These are phyloP conservation scores for Enteromius thamalakanensis DNA, from an alignment of 2,797 vertebrate species.

Conservation along the genomic window DNA sequence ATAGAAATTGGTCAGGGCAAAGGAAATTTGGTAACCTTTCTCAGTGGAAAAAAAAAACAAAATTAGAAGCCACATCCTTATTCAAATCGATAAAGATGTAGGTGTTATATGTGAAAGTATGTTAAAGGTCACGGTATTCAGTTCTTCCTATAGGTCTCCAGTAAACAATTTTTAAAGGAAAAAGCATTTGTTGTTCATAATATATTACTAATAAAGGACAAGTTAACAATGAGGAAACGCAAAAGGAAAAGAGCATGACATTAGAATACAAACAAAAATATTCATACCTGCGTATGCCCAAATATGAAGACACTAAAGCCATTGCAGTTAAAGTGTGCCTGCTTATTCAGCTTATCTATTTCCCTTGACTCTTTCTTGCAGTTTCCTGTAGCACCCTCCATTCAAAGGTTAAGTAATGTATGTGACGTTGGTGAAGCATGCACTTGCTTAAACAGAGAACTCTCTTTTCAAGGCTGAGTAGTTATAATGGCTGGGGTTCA, in stretches of 20 bases:
- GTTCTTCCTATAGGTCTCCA: not conserved
- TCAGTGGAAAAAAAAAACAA: not conserved
- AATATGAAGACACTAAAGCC: not conserved
- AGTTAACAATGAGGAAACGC: not conserved
- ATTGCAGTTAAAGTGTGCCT: not conserved
- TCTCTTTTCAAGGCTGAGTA: constrained; percentile 39
- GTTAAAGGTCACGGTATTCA: constrained; percentile 3
- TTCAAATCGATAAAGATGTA: constrained; percentile 9
- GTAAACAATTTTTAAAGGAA: not conserved
- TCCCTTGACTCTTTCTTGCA: constrained; percentile 23
- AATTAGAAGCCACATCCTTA: not conserved
- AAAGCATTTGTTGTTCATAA: not conserved
- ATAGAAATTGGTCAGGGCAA: not conserved
- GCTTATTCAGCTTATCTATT: constrained; percentile 10
- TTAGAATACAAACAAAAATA: not conserved
- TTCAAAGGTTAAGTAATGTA: constrained; percentile 25
- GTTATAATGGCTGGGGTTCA: constrained; percentile 22
- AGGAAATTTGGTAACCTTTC: constrained; percentile 1
- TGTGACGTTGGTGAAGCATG: constrained; percentile 27
- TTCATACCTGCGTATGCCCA: not conserved
- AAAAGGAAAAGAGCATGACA: not conserved
- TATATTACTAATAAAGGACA: not conserved
- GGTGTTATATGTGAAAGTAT: not conserved
- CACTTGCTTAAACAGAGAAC: constrained; percentile 41
- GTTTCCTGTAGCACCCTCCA: constrained; percentile 30